Evolutionary conservation across 1,140 invertebrate genomes (phyloP), one percentile per base, ranked within the genome.

Genomic region (Eulimnadia texana): DNA sequence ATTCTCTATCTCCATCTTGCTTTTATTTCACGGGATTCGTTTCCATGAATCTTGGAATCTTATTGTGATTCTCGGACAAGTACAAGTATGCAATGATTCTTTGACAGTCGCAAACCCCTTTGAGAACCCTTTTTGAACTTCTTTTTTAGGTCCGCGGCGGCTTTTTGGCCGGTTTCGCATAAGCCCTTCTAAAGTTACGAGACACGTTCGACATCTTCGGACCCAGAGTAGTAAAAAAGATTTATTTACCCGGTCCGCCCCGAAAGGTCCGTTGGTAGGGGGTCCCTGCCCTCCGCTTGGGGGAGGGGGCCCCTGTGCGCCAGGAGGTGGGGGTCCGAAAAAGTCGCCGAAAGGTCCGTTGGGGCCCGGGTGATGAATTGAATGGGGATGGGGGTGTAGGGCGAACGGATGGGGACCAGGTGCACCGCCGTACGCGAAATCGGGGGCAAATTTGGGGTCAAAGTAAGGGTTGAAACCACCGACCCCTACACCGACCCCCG

Each of bases 401-500:
- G 50, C 60, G 9, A 54, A 50, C 2, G 86, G 82, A 70, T 86
- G 84, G 58, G 83, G 79, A 68, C 86, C 85, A 60, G 86, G 86
- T 56, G 85, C 86, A 61, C 83, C 84, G 23, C 84, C 88, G 74
- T 91, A 90, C 13, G 86, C 84, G 74, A 91, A 92, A 68, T 92
- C 88, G 20, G 56, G 47, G 9, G 66, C 64, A 77, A 90, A 91
- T 74, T 91, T 90, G 58, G 83, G 84, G 71, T 90, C 88, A 71
- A 90, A 90, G 71, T 90, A 90, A 13, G 88, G 85, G 72, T 58
- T 59, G 51, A 90, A 90, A 68, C 86, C 86, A 33, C 66, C 67
- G 50, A 63, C 66, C 24, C 67, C 60, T 22, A 58, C 28, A 10
- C 55, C 55, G 80, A 82, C 6, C 84, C 85, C 68, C 85, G 86